These are phyloP conservation scores for Clarias platycephalus DNA, from an alignment of 2,797 vertebrate species.

Conservation along the genomic window DNA sequence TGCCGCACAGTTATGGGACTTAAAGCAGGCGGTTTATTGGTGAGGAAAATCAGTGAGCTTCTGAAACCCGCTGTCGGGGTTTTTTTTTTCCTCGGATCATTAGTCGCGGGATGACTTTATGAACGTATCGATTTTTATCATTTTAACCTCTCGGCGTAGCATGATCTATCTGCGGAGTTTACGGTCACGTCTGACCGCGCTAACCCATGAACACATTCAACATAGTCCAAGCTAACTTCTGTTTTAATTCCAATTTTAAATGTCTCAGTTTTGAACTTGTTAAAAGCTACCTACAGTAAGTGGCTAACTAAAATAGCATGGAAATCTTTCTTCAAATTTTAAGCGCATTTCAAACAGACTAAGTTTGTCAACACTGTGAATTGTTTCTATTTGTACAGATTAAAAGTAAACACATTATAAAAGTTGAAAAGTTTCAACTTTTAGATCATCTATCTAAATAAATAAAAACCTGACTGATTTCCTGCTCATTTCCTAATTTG, in stretches of 20 bases:
- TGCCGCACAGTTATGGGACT: conserved; percentile 72
- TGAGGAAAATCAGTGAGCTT: conserved; percentile 70
- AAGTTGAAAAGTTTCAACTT: no score
- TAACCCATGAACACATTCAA: background rate
- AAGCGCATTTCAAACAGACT: background rate
- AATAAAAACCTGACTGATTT: no score
- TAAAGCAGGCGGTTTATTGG: conserved; percentile 69
- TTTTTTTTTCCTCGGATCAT: conserved; percentile 67
- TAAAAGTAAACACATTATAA: no score
- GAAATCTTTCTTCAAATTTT: background rate
- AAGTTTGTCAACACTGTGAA: background rate
- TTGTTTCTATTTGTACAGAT: background rate
- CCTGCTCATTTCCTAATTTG: no score
- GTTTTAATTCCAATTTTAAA: background rate
- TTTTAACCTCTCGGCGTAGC: conserved; percentile 30
- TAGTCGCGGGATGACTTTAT: conserved; percentile 58
- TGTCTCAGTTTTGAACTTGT: background rate
- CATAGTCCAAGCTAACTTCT: background rate
- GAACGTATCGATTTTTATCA: conserved; percentile 36
- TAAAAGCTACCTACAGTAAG: no score
- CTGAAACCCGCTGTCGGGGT: conserved; percentile 69
- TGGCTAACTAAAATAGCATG: background rate
- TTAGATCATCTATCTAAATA: no score
- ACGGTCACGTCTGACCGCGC: background rate
- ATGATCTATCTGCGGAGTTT: conserved; percentile 12